Conservation (phyloP, 1,140 invertebrate species). For the Polypedilum vanderplanki region DNA sequence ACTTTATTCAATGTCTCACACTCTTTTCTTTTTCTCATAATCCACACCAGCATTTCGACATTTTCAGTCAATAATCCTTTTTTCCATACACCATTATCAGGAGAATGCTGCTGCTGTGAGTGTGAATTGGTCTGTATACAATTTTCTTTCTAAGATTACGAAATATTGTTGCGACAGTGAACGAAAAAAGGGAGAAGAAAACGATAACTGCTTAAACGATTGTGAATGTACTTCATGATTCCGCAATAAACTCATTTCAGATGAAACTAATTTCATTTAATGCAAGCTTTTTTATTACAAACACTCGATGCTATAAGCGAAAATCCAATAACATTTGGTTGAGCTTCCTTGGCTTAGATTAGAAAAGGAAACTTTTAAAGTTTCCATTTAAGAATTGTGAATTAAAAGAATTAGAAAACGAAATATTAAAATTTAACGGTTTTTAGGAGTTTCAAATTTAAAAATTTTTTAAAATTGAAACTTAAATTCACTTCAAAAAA, state of each 20-base stretch:
- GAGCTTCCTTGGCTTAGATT: too few relatives aligned
- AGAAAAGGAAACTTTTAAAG: too few relatives aligned
- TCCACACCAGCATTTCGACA: background rate
- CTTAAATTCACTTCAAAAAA: too few relatives aligned
- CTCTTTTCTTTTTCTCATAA: background rate
- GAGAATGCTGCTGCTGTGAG: background rate
- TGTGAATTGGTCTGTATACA: too few relatives aligned
- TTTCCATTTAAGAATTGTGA: too few relatives aligned
- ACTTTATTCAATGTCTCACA: background rate
- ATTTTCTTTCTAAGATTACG: too few relatives aligned
- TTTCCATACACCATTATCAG: background rate
- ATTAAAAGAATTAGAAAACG: too few relatives aligned
- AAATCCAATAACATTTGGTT: too few relatives aligned
- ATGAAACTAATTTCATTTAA: conserved; percentile 8
- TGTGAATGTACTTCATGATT: conserved; percentile 18
- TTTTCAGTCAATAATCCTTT: background rate
- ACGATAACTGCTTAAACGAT: conserved; percentile 17
- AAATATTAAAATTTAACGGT: too few relatives aligned
- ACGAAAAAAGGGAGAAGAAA: background rate
- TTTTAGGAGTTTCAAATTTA: too few relatives aligned
- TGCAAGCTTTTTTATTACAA: background rate
- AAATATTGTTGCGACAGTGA: background rate
- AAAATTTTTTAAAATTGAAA: too few relatives aligned
- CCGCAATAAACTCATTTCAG: conserved; percentile 17
- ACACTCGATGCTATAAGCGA: too few relatives aligned